Base-by-base conservation (phyloP, 2,113 vertebrate genomes). In the Desmodus rotundus region DNA sequence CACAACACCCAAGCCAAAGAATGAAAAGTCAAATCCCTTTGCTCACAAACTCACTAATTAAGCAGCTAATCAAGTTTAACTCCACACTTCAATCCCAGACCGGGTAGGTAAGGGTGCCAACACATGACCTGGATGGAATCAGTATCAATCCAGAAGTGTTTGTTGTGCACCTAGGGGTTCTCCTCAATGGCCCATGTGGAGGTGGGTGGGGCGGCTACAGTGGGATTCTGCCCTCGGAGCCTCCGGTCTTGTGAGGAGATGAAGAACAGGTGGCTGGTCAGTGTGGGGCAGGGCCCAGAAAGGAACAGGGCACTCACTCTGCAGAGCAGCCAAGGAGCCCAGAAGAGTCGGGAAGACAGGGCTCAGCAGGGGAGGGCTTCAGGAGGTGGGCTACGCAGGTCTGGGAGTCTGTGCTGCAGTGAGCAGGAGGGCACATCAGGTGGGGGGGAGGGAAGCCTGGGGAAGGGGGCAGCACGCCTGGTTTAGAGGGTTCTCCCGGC, bases 31-130 rank as follows among this genome's bases (percentile, higher is more conserved):
- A 93, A 86, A 94, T 94, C 87, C 58, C 68, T 97, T 92, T 97
- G 95, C 96, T 84, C 78, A 94, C 95, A 89, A 63, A 97, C 89
- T 95, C 91, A 89, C 91, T 96, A 85, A 84, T 91, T 87, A 96
- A 96, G 97, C 74, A 96, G 38, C 89, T 61, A 72, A 36, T 93
- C 92, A 83, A 88, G 78, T 6, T 4, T 80, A 73, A 89, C 61
- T 70, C 33, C 26, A 33, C 10, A 54, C 67, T 90, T 90, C 38
- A 84, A 82, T 89, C 91, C 88, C 92, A 91, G 73, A 73, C 47
- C 41, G 8, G 4, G 73, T 45, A 78, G 88, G 47, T 73, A 63
- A 94, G 82, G 33, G 82, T 83, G 80, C 93, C 78, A 52, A 31
- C 47, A 8, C 45, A 47, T 6, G 77, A 88, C 61, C 80, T 67